A percentile compares a stretch with the other conserved stretches of the same genome.
These are phyloP conservation scores for Drosophila insularis DNA, from an alignment of 1,140 invertebrate species.

Conservation along the genomic window DNA sequence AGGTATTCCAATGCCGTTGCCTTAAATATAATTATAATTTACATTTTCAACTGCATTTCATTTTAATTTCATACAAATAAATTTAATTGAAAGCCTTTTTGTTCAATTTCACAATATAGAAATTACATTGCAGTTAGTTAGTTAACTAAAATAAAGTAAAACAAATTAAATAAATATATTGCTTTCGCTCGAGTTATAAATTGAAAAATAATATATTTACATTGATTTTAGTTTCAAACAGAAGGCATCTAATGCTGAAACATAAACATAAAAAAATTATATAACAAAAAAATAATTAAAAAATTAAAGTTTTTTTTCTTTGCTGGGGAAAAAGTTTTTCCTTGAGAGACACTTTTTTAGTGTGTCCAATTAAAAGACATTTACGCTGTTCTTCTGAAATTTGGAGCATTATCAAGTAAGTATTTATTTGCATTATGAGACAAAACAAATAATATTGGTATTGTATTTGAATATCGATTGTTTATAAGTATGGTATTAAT, in stretches of 20 bases:
- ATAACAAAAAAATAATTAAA: neutral
- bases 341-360: neutral
- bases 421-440: neutral
- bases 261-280: neutral
- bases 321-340: neutral
- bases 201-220: neutral
- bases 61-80: neutral
- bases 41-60: neutral
- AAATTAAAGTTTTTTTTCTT: neutral
- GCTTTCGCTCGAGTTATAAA: neutral
- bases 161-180: neutral
- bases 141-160: neutral
- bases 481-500: neutral
- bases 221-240: conserved; percentile 1
- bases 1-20: neutral
- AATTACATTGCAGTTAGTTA: conserved; percentile 1
- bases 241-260: neutral
- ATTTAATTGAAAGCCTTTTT: conserved; percentile 4
- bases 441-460: too few species aligned
- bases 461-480: neutral
- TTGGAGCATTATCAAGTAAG: conserved; percentile 17
- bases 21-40: neutral
- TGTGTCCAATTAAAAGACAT: neutral
- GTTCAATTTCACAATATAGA: neutral
- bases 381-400: neutral